A percentile compares a stretch with the other conserved stretches of the same genome.
These are phyloP conservation scores for Chromis chromis DNA, from an alignment of 2,797 vertebrate genomes.

Conservation along the genomic window DNA sequence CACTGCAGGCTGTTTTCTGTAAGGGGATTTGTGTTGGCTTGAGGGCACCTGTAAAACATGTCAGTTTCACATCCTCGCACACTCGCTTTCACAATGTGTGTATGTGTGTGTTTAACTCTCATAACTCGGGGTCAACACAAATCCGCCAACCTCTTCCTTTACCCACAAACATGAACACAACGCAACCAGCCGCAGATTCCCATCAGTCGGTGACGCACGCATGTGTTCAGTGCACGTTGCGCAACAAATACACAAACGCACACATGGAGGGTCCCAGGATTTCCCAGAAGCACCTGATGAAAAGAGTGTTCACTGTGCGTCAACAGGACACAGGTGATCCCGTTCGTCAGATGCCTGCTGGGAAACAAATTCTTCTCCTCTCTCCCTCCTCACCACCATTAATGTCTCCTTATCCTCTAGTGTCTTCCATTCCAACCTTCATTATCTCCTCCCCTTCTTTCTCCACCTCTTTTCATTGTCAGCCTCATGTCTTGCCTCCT, in stretches of 20 bases:
- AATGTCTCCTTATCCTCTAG: not conserved
- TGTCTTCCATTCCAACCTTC: not conserved
- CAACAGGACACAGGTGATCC: slow-evolving; percentile 40
- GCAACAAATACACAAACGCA: slow-evolving; percentile 7
- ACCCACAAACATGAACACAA: slow-evolving; percentile 33
- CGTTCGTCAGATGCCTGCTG: slow-evolving; percentile 24
- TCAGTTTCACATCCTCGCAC: slow-evolving; percentile 2
- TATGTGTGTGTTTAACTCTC: not conserved
- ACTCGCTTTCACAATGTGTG: not conserved
- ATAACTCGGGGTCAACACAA: slow-evolving; percentile 21
- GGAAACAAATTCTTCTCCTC: not conserved
- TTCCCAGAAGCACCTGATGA: slow-evolving; percentile 38
- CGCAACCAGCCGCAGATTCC: slow-evolving; percentile 36
- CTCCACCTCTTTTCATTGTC: too few species aligned
- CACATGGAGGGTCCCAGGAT: slow-evolving; percentile 8
- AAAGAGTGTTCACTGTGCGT: not conserved
- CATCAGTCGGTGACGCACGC: slow-evolving; percentile 38
- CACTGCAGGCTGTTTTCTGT: not conserved
- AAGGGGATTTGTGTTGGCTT: not conserved
- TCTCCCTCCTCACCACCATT: not conserved
- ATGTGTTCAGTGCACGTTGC: not conserved
- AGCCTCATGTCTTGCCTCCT: not conserved
- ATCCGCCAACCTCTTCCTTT: not conserved
- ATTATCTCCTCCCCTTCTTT: not conserved
- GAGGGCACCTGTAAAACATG: slow-evolving; percentile 13